Conservation (phyloP, 2,113 vertebrate species). For the Siniperca chuatsi region DNA sequence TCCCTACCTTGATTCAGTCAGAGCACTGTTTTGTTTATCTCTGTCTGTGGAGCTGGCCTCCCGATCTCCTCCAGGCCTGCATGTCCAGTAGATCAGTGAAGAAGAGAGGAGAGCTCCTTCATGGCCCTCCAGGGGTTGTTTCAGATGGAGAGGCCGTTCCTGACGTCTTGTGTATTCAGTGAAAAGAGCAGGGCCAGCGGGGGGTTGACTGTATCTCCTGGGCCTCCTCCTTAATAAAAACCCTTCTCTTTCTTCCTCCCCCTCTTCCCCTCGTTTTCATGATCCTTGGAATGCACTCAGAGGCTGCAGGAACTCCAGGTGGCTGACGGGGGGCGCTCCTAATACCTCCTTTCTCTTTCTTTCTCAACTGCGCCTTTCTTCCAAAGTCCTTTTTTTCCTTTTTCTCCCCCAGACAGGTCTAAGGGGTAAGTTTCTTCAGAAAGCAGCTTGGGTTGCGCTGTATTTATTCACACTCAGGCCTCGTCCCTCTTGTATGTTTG, state of each 20-base stretch:
- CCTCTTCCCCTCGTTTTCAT: slow-evolving; percentile 34
- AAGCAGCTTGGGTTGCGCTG: slow-evolving; percentile 39
- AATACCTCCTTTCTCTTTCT: slow-evolving; percentile 56
- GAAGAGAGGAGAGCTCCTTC: slow-evolving; percentile 57
- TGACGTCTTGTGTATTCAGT: slow-evolving; percentile 75
- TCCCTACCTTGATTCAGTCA: slow-evolving; percentile 39
- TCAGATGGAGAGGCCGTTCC: slow-evolving; percentile 74
- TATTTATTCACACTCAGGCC: slow-evolving; percentile 60
- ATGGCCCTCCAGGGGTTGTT: slow-evolving; percentile 49
- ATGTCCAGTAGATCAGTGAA: slow-evolving; percentile 51
- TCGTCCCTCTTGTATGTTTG: slow-evolving; percentile 48
- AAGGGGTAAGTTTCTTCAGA: slow-evolving; percentile 52
- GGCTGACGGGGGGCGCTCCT: slow-evolving; percentile 62
- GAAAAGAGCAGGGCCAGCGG: slow-evolving; percentile 67
- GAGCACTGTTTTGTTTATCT: slow-evolving; percentile 37
- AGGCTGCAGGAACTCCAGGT: slow-evolving; percentile 64
- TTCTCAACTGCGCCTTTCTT: slow-evolving; percentile 35
- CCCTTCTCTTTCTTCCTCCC: slow-evolving; percentile 43
- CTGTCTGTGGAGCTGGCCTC: slow-evolving; percentile 29
- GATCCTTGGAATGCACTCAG: slow-evolving; percentile 70
- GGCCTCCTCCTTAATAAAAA: slow-evolving; percentile 69
- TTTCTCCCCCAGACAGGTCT: slow-evolving; percentile 32
- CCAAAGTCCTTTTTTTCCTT: neutral
- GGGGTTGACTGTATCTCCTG: slow-evolving; percentile 69
- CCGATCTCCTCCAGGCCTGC: slow-evolving; percentile 34